Evolutionary conservation across 1,140 invertebrate species (phyloP), one percentile per base, ranked within the genome.

Genomic region (Trichonephila inaurata): DNA sequence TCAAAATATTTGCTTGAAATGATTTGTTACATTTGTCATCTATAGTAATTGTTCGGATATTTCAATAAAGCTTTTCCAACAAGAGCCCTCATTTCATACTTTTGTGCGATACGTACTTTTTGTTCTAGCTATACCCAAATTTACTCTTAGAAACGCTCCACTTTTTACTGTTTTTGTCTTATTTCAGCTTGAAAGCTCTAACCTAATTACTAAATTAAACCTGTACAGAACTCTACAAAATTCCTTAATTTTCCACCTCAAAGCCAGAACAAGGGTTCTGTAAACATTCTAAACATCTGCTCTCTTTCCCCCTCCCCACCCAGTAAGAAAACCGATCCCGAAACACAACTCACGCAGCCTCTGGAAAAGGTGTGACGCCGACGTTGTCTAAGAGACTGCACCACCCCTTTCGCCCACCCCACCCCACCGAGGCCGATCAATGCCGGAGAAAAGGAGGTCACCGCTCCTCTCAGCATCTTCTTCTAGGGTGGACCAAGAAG

Each of bases 201-300:
- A 10, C 7, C 51, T 51, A 51, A 51, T 51, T 51, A 51, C 51
- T 10, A 51, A 51, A 7, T 51, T 51, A 51, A 51, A 12, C 7
- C 51, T 10, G 0, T 51, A 51, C 51, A 51, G 51, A 51, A 51
- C 51, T 51, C 51, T 51, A 51, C 10, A 7, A 10, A 51, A 51
- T 51, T 51, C 51, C 51, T 51, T 51, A 5, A 51, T 24, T 24
- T 69, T 69, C 66, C 24, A 69, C 24, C n/a, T 28, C 66, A 24
- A 28, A 24, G 72, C 24, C 72, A 77, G 28, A 33, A 77, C 72
- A 77, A 77, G 28, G 33, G 72, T 33, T 33, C 28, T 7, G 72
- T 28, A 77, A 77, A 77, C 72, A 77, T 77, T 77, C 72, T 19
- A 77, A 77, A 77, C 66, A 69, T 69, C 66, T 69, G 66, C 66